Conservation (phyloP, 1,140 invertebrate genomes). For the Megathymus violae region DNA sequence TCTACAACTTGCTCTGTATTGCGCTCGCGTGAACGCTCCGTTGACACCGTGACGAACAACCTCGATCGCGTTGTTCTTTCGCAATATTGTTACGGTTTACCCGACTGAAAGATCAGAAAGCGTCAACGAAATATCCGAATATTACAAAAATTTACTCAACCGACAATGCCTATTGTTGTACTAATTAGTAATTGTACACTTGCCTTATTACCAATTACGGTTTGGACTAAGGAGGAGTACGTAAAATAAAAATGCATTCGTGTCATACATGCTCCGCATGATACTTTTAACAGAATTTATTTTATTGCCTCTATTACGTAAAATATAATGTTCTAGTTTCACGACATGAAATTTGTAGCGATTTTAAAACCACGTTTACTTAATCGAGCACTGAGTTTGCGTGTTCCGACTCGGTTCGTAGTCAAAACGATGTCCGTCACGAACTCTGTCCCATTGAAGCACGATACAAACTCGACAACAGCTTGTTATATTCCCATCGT, state of each 20-base stretch:
- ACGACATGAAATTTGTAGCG: slow-evolving; percentile 56
- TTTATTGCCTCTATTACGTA: slow-evolving; percentile 47
- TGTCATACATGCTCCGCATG: slow-evolving; percentile 42
- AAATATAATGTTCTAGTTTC: slow-evolving; percentile 41
- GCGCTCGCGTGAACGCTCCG: slow-evolving; percentile 13
- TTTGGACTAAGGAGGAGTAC: slow-evolving; percentile 51
- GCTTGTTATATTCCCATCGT: slow-evolving; percentile 46
- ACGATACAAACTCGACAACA: slow-evolving; percentile 50
- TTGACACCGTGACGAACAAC: slow-evolving; percentile 40
- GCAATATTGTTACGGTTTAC: slow-evolving; percentile 42
- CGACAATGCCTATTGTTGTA: slow-evolving; percentile 42
- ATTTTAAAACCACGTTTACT: slow-evolving; percentile 54
- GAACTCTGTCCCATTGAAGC: slow-evolving; percentile 55
- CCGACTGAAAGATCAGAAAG: slow-evolving; percentile 48
- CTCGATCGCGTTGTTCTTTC: slow-evolving; percentile 38
- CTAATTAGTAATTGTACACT: slow-evolving; percentile 43
- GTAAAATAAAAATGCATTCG: slow-evolving; percentile 49
- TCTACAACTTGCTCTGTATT: slow-evolving; percentile 4
- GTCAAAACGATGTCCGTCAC: slow-evolving; percentile 53
- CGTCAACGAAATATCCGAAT: slow-evolving; percentile 45
- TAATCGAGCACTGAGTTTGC: slow-evolving; percentile 54
- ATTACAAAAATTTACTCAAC: slow-evolving; percentile 46
- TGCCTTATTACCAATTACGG: slow-evolving; percentile 43
- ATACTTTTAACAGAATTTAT: slow-evolving; percentile 41
- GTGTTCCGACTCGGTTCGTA: slow-evolving; percentile 45